Conservation (phyloP, 1,140 invertebrate genomes). For the Trachymyrmex cornetzi region DNA sequence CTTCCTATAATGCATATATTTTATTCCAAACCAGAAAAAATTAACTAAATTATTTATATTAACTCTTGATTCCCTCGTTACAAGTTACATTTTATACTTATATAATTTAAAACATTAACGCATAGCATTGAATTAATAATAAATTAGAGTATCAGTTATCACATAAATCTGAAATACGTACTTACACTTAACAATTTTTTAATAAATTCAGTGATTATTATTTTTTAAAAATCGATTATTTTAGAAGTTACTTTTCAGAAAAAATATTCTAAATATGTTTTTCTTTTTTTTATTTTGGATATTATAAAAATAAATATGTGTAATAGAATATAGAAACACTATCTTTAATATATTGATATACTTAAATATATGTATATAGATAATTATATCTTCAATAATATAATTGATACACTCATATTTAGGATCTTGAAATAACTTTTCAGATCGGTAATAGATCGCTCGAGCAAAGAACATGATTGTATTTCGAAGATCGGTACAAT, state of each 20-base stretch:
- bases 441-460: slow-evolving; percentile 58
- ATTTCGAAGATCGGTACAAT: slow-evolving; percentile 67
- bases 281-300: background rate
- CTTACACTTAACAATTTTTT: background rate
- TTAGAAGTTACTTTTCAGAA: background rate
- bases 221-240: background rate
- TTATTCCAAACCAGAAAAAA: background rate
- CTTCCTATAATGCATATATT: background rate
- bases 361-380: no score
- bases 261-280: background rate
- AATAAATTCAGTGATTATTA: background rate
- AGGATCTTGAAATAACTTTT: background rate
- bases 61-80: background rate
- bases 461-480: background rate
- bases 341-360: background rate
- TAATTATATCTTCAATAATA: no score
- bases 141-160: no score
- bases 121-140: background rate
- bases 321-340: no score
- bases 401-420: slow-evolving; percentile 2
- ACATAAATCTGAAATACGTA: background rate
- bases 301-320: background rate
- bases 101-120: background rate
- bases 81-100: background rate
- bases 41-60: slow-evolving; percentile 5